A percentile compares a stretch with the other conserved stretches of the same genome.
Conservation (phyloP, 2,888 invertebrate genomes). For the Brachyopa scutellaris region DNA sequence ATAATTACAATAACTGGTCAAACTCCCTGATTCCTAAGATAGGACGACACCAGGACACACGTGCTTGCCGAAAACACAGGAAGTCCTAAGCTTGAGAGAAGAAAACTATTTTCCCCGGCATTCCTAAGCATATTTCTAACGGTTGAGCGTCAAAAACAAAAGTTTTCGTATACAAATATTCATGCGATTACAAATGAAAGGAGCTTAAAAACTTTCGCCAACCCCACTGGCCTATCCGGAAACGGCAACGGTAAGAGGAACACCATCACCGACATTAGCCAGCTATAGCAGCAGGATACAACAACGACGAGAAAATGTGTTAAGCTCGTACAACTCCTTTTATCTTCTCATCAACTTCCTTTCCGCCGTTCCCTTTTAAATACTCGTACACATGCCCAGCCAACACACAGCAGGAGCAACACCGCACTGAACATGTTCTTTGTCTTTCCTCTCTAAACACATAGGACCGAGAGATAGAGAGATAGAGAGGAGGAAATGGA, state of each 20-base stretch:
- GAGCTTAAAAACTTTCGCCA: constrained; percentile 64
- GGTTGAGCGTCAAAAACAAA: constrained; percentile 46
- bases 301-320: constrained; percentile 53
- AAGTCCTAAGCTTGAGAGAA: constrained; percentile 36
- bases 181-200: constrained; percentile 71
- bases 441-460: neutral
- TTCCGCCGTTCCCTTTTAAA: constrained; percentile 15
- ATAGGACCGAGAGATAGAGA: neutral
- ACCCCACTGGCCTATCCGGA: too few relatives aligned
- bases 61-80: neutral
- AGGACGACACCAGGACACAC: neutral
- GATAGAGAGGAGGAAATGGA: neutral
- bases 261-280: too few relatives aligned
- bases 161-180: constrained; percentile 64
- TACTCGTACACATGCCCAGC: neutral
- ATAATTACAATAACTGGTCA: constrained; percentile 62
- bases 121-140: constrained; percentile 54
- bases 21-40: constrained; percentile 11
- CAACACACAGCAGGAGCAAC: constrained; percentile 36
- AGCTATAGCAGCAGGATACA: constrained; percentile 6
- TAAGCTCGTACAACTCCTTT: constrained; percentile 50
- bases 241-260: neutral
- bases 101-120: constrained; percentile 29
- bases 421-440: constrained; percentile 26
- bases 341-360: constrained; percentile 37